Evolutionary conservation across 2,888 invertebrate genomes (phyloP).

Genomic region (Punctoribates punctum): DNA sequence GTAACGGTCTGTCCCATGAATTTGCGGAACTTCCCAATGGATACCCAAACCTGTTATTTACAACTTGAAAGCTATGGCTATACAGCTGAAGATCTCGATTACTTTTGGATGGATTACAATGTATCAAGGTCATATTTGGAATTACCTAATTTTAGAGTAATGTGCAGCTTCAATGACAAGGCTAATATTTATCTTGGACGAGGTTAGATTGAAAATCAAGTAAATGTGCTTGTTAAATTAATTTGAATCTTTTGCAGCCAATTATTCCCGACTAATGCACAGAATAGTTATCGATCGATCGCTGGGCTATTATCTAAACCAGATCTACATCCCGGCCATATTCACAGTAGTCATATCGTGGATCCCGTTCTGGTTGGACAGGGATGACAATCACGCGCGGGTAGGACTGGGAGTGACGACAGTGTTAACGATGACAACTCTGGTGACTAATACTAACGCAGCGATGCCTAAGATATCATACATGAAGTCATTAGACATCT

Average conservation of each 20-base stretch:
- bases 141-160: too few species aligned
- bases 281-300: constrained; percentile 52
- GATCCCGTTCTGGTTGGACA: constrained; percentile 50
- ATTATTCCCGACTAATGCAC: constrained; percentile 52
- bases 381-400: constrained; percentile 50
- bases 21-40: not conserved
- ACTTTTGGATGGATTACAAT: not conserved
- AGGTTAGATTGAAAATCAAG: too few species aligned
- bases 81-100: not conserved
- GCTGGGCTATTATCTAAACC: constrained; percentile 55
- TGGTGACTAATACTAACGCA: constrained; percentile 51
- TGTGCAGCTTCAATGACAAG: too few species aligned
- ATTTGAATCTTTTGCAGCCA: constrained; percentile 48
- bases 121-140: too few species aligned
- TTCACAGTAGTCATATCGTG: constrained; percentile 50
- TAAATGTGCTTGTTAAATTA: too few species aligned
- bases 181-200: too few species aligned
- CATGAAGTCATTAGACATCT: constrained; percentile 55
- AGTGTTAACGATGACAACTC: constrained; percentile 59
- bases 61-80: not conserved
- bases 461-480: constrained; percentile 56
- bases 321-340: constrained; percentile 53
- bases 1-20: not conserved
- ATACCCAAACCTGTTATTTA: not conserved
- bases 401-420: constrained; percentile 51